Evolutionary conservation across 2,113 vertebrate genomes (phyloP), one percentile per base, ranked within the genome.

Genomic region (Nothocercus julius): DNA sequence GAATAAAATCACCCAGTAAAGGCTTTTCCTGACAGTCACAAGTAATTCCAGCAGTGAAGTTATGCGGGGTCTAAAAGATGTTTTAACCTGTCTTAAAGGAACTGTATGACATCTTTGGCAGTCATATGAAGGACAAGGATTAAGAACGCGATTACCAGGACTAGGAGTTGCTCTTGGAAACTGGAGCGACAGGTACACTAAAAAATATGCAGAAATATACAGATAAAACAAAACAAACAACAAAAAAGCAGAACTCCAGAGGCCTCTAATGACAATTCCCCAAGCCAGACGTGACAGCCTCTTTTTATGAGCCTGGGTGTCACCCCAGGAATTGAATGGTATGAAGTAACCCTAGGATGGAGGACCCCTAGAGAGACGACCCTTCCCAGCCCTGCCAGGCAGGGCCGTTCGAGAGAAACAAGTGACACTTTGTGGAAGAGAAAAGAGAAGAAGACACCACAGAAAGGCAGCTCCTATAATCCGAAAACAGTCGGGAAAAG

Each of bases 1-100:
- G 80, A 90, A 94, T 79, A 92, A 83, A 95, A 96, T 81, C 89
- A 86, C 47, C 18, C 27, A 88, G 90, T 68, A 93, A 82, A 94
- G 80, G 69, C 13, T 95, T 93, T 90, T 92, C 61, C 62, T 86
- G 92, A 92, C 95, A 95, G 80, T 76, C 90, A 72, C 90, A 91
- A 88, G 64, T 77, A 95, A 86, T 91, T 95, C 64, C 73, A 92
- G 69, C 34, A 90, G 47, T 64, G 88, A 18, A 74, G 70, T 82
- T 92, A 85, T 30, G 30, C 92, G 78, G 34, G 76, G 69, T 81
- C 92, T 95, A 73, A 82, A 89, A 81, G 64, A 73, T 90, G 77
- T 78, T 92, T 90, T 88, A 88, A 94, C 94, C 76, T 86, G 34
- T 82, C 88, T 93, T 64, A 62, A 95, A 89, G 62, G 92, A 91